These are phyloP conservation scores for Candoia aspera DNA, from an alignment of 2,113 vertebrate genomes.

Conservation along the genomic window DNA sequence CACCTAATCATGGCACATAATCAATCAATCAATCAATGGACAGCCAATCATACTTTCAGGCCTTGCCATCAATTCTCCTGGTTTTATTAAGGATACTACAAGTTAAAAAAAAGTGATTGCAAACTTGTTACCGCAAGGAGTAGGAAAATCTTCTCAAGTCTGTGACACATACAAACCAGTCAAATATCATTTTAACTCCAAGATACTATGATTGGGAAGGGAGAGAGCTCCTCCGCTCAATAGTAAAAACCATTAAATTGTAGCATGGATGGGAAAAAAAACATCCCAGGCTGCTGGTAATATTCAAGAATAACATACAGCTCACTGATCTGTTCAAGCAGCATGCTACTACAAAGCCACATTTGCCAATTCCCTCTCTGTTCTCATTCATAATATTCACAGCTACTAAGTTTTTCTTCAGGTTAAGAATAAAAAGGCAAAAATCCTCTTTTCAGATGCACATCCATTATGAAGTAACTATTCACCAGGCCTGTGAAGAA, in stretches of 20 bases:
- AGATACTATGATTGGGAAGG: not conserved
- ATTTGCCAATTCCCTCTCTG: not conserved
- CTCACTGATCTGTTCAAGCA: not conserved
- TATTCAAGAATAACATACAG: conserved; percentile 48
- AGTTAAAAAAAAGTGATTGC: conserved; percentile 25
- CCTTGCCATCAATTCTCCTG: conserved; percentile 54
- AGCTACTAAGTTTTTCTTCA: conserved; percentile 29
- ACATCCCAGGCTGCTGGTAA: not conserved
- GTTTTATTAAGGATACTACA: conserved; percentile 46
- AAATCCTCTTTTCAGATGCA: conserved; percentile 36
- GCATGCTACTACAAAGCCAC: not conserved
- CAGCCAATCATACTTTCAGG: conserved; percentile 45
- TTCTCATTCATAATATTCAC: not conserved
- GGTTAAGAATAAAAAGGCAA: conserved; percentile 30
- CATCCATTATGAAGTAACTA: conserved; percentile 39
- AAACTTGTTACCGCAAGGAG: not conserved
- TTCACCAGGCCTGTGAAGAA: conserved; percentile 39
- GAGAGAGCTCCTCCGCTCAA: not conserved
- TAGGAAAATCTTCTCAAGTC: conserved; percentile 49
- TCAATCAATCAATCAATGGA: not conserved
- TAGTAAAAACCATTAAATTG: not conserved
- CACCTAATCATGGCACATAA: not conserved
- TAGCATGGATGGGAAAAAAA: not conserved
- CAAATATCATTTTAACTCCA: not conserved
- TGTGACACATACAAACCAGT: conserved; percentile 18